Evolutionary conservation across 2,113 vertebrate genomes (phyloP).

Genomic region (Petrocephalus microphthalmus): DNA sequence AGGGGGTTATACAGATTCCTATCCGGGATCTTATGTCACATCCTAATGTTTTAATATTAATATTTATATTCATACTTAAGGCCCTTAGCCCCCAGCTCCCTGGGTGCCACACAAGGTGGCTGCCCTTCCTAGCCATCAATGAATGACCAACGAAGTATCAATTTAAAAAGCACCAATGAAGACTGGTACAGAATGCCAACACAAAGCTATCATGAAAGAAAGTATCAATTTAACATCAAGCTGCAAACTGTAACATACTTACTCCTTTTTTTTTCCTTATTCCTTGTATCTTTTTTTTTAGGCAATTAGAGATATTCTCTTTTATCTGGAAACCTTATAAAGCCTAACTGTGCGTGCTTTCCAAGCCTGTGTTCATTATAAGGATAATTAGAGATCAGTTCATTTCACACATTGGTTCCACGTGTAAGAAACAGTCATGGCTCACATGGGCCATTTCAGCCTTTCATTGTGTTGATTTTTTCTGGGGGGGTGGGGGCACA

Average conservation of each 20-base stretch:
- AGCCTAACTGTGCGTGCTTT: neutral
- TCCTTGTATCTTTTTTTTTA: neutral
- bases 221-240: neutral
- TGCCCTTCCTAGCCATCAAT: no score
- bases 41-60: neutral
- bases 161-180: neutral
- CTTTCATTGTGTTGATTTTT: neutral
- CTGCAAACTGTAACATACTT: neutral
- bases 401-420: neutral
- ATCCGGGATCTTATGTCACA: neutral
- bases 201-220: neutral
- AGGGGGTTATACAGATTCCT: neutral
- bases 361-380: neutral
- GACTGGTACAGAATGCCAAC: neutral
- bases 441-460: neutral
- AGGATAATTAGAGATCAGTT: neutral
- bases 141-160: no score
- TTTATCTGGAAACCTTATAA: constrained; percentile 1
- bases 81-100: no score
- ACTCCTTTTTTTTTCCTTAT: neutral
- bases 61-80: no score
- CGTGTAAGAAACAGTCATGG: neutral
- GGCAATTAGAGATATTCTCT: neutral
- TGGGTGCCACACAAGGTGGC: no score
- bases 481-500: neutral